Conservation (phyloP, 2,113 vertebrate genomes). For the Plecturocebus donacophilus region DNA sequence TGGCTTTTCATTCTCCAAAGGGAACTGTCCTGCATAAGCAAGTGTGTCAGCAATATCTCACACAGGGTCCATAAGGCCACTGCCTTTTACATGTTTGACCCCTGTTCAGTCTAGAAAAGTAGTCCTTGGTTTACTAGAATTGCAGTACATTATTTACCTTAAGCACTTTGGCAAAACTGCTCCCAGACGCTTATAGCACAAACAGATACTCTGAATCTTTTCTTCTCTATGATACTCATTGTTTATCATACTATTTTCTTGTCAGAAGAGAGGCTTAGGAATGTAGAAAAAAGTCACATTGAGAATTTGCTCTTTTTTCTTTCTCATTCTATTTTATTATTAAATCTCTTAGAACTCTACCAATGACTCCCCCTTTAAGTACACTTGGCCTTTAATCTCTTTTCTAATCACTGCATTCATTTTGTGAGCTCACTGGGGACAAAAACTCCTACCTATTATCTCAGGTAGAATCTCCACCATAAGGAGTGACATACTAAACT, state of each 20-base stretch:
- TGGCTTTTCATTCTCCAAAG: background rate
- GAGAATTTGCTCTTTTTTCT: background rate
- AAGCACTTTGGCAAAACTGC: background rate
- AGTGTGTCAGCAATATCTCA: background rate
- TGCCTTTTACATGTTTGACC: background rate
- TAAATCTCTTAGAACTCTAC: background rate
- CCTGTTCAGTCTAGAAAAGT: background rate
- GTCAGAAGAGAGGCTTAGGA: background rate
- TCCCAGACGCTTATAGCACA: background rate
- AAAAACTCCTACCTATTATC: background rate
- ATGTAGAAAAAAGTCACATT: background rate
- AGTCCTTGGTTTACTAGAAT: background rate
- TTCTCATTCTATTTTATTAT: conserved; percentile 10
- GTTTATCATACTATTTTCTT: background rate
- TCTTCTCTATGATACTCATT: background rate
- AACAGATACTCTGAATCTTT: background rate
- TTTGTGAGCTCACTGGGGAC: background rate
- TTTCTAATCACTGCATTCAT: background rate
- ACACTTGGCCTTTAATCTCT: background rate
- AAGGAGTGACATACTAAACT: background rate
- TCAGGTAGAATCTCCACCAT: background rate
- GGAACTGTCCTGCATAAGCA: background rate
- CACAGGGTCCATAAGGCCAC: background rate
- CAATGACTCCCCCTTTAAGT: background rate
- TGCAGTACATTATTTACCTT: background rate